Percentiles rank a stretch among this genome's conserved stretches.
Conservation (phyloP, 2,113 vertebrate genomes). For the Glaucomys volans region DNA sequence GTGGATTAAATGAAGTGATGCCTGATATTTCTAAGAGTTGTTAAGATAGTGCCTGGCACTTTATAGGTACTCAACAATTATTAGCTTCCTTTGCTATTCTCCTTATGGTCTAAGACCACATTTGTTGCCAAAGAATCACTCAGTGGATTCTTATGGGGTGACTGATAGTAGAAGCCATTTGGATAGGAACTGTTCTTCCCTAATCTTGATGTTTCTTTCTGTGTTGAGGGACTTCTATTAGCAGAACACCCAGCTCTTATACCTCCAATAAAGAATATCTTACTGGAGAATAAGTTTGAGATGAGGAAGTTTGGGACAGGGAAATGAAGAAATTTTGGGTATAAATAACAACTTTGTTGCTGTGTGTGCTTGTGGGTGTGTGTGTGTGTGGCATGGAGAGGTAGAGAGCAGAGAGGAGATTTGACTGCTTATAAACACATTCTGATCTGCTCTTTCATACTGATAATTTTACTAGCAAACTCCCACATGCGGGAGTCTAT, state of each 20-base stretch:
- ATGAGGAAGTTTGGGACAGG: background rate
- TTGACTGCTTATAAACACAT: background rate
- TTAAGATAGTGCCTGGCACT: background rate
- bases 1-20: background rate
- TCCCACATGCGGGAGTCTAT: background rate
- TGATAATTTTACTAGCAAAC: background rate
- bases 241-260: background rate
- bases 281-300: background rate
- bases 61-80: background rate
- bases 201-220: background rate
- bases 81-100: background rate
- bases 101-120: background rate
- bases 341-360: background rate
- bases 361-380: too few species aligned
- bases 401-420: background rate
- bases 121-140: background rate
- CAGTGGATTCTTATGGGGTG: background rate
- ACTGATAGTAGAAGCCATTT: background rate
- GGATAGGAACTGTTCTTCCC: background rate
- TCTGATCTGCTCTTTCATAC: background rate
- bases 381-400: background rate
- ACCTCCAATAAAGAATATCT: background rate
- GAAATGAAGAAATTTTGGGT: background rate
- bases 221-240: background rate
- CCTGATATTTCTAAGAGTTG: background rate